phyloP scores from a whole-genome alignment of 2,113 vertebrate species.

The Vidua macroura region DNA sequence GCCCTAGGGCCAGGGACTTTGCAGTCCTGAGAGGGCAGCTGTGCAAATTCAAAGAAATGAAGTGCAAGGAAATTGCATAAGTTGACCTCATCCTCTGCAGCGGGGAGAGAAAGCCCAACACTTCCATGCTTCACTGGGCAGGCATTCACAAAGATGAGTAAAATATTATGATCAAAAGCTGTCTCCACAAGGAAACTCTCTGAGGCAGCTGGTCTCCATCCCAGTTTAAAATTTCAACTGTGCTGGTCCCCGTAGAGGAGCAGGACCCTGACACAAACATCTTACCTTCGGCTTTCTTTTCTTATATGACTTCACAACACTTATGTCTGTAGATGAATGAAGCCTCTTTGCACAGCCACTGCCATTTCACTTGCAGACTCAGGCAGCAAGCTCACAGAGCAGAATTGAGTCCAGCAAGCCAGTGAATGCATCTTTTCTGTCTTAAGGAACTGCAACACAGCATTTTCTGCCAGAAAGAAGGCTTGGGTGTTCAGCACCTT shows the following conservation, averaged over 20 bases:
- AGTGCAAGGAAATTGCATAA: conserved; percentile 9
- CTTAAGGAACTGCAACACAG: background rate
- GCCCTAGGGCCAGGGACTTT: background rate
- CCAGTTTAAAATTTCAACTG: background rate
- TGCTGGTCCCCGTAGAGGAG: background rate
- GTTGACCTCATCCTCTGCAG: background rate
- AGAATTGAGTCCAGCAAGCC: background rate
- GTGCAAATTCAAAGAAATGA: conserved; percentile 20
- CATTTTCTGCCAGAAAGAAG: conserved; percentile 7
- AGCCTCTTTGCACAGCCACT: background rate
- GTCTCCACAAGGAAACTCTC: background rate
- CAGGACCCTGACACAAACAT: background rate
- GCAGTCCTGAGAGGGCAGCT: background rate
- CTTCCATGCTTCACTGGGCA: background rate
- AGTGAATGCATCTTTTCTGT: conserved; percentile 1
- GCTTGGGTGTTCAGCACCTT: background rate
- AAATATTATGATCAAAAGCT: background rate
- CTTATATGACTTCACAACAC: background rate
- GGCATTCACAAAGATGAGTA: background rate
- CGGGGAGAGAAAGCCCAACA: background rate
- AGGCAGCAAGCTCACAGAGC: background rate
- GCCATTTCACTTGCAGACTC: background rate
- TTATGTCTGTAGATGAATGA: background rate
- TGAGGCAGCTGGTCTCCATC: background rate
- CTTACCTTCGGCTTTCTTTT: background rate